Conservation (phyloP, 2,113 vertebrate species). For the Scophthalmus maximus region DNA sequence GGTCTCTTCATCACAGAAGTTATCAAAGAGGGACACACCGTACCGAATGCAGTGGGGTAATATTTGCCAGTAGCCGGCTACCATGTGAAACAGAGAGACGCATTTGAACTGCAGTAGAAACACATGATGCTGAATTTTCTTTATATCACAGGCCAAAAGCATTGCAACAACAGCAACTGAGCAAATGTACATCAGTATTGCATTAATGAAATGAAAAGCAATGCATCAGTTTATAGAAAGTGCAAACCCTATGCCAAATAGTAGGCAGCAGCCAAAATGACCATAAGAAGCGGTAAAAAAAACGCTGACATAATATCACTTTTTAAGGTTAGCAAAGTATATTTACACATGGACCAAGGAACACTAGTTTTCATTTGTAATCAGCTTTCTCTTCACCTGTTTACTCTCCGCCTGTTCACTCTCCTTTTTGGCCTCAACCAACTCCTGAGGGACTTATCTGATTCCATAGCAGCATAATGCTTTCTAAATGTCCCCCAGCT, state of each 20-base stretch:
- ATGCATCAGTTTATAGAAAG: neutral
- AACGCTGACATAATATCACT: neutral
- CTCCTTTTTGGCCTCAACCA: too few species aligned
- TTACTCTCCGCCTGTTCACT: too few species aligned
- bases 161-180: neutral
- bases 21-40: conserved; percentile 55
- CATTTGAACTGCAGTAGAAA: conserved; percentile 17
- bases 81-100: conserved; percentile 46
- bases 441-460: too few species aligned
- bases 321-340: neutral
- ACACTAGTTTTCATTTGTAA: neutral
- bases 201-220: neutral
- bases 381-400: too few species aligned
- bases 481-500: too few species aligned
- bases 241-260: neutral
- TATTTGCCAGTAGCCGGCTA: conserved; percentile 48
- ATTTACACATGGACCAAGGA: neutral
- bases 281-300: conserved; percentile 7
- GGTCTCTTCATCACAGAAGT: conserved; percentile 52
- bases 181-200: neutral
- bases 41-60: conserved; percentile 56
- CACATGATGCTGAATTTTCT: conserved; percentile 2
- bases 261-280: neutral
- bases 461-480: too few species aligned
- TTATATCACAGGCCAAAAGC: conserved; percentile 16